phyloP scores from a whole-genome alignment of 2,888 invertebrate genomes.

The Macaria notata region DNA sequence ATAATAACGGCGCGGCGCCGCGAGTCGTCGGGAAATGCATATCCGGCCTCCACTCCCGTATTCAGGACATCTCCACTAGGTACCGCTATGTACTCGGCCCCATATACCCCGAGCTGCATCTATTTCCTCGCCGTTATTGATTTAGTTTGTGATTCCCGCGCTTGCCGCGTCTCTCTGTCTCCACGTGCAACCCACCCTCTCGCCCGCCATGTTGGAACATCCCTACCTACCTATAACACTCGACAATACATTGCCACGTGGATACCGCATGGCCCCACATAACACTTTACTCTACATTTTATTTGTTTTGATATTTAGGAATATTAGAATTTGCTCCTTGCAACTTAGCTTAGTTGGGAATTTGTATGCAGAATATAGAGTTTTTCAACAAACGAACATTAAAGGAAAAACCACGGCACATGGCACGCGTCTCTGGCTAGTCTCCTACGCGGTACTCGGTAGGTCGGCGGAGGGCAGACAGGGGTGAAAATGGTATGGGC shows the following conservation, averaged over 20 bases:
- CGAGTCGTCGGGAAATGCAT: constrained; percentile 28
- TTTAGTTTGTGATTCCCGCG: constrained; percentile 54
- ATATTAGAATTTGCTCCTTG: too few species aligned
- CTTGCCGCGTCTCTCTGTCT: constrained; percentile 37
- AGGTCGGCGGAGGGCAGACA: constrained; percentile 38
- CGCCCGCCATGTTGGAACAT: constrained; percentile 32
- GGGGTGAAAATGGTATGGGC: constrained; percentile 29
- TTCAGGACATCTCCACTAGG: constrained; percentile 10
- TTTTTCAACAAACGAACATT: too few species aligned
- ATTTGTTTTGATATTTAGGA: too few species aligned
- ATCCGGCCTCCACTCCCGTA: constrained; percentile 22
- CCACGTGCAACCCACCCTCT: constrained; percentile 32
- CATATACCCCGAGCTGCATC: constrained; percentile 28
- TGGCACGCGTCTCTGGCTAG: constrained; percentile 23
- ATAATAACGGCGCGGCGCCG: constrained; percentile 14
- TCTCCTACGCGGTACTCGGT: constrained; percentile 30
- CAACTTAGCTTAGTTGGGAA: too few species aligned
- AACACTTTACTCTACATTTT: background rate
- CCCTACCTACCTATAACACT: constrained; percentile 38
- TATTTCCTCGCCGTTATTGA: constrained; percentile 52
- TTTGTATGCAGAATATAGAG: too few species aligned
- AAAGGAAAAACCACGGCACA: background rate
- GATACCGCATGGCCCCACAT: constrained; percentile 30
- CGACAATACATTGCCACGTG: constrained; percentile 56
- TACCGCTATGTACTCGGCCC: constrained; percentile 1